Evolutionary conservation across 2,797 vertebrate genomes (phyloP).

Genomic region (Spondyliosoma cantharus): DNA sequence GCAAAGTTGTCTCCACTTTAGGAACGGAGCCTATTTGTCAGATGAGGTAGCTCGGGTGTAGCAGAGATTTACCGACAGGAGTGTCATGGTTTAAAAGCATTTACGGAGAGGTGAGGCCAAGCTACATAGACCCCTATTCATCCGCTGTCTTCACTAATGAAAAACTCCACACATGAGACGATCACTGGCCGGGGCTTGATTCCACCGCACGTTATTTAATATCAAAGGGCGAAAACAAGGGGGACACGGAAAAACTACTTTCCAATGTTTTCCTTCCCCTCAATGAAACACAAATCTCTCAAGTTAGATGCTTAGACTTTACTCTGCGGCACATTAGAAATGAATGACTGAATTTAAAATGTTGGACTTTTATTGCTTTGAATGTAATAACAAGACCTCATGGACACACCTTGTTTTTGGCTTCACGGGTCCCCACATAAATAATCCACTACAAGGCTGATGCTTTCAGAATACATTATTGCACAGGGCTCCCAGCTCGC

Average conservation of each 20-base stretch:
- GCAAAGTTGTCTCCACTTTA: slow-evolving; percentile 69
- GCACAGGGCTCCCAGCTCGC: slow-evolving; percentile 78
- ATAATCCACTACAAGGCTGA: slow-evolving; percentile 81
- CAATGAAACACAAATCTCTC: slow-evolving; percentile 75
- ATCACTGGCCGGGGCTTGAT: slow-evolving; percentile 70
- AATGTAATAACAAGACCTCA: slow-evolving; percentile 81
- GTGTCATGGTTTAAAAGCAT: slow-evolving; percentile 78
- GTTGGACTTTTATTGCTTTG: slow-evolving; percentile 79
- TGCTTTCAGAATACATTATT: slow-evolving; percentile 81
- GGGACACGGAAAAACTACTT: slow-evolving; percentile 79
- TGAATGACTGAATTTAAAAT: slow-evolving; percentile 80
- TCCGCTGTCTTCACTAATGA: slow-evolving; percentile 82
- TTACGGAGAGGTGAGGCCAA: slow-evolving; percentile 74
- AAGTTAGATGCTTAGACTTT: slow-evolving; percentile 68
- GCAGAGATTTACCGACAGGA: slow-evolving; percentile 79
- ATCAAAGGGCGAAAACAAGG: slow-evolving; percentile 79
- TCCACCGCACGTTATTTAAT: slow-evolving; percentile 76
- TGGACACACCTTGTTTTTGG: slow-evolving; percentile 86
- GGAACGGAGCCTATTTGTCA: slow-evolving; percentile 72
- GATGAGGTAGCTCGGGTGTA: slow-evolving; percentile 71
- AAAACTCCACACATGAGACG: slow-evolving; percentile 80
- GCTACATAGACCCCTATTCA: slow-evolving; percentile 85
- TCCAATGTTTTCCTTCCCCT: slow-evolving; percentile 82
- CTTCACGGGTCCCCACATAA: slow-evolving; percentile 80
- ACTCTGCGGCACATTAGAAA: slow-evolving; percentile 69